Base-by-base conservation (phyloP, 2,113 vertebrate species). In the Chaetura pelagica region DNA sequence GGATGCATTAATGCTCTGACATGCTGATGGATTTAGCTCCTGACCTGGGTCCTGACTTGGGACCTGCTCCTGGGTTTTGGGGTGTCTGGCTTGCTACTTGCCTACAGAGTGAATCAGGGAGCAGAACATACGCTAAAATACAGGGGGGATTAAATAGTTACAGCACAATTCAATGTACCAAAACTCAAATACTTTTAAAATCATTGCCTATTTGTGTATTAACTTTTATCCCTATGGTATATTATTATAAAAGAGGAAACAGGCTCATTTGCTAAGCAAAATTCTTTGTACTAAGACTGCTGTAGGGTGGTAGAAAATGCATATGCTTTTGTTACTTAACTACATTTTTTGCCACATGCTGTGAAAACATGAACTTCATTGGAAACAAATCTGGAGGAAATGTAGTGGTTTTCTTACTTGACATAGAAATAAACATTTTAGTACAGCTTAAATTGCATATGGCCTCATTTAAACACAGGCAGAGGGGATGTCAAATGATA, bases 1-100 rank as follows among this genome's bases (percentile, higher is more conserved):
- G 4, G 6, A 16, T 38, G 20, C 4, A 35, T 67, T 10, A 2
- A 2, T 0, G 1, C 12, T 79, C 3, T 2, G 26, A 42, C 2
- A 2, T 54, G 30, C 24, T 40, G 26, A 4, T 69, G 49, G 71
- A 26, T 85, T 75, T 69, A 26, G 12, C 7, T 74, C 35, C 54
- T 59, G 15, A 46, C 15, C n/a, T 40, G 44, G 8, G 14, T 74
- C 22, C 29, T 66, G 58, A 44, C 40, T 16, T 89, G 44, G 29
- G 17, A 82, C 20, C 21, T 66, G 15, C 5, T 63, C 11, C n/a
- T 89, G 34, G 30, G 3, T 46, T 54, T 66, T 22, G 16, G 27
- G 8, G 1, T 62, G 14, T 54, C 19, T 38, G 32, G n/a, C 5
- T 63, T 48, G 14, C 15, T 57, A 42, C 14, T 52, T 40, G 9